Conservation (phyloP, 2,888 invertebrate genomes). For the Drosophila borealis region DNA sequence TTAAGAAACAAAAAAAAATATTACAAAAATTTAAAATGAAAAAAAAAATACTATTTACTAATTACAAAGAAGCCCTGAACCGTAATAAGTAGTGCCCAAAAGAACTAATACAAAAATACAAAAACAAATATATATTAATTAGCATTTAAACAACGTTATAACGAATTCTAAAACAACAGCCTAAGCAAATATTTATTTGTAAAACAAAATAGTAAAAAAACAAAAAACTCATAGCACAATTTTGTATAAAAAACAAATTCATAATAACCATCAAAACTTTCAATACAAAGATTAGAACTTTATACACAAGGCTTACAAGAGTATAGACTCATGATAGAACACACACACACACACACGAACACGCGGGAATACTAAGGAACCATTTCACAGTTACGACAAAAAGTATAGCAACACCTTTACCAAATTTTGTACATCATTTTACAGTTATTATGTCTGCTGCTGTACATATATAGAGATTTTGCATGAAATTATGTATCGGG, state of each 20-base stretch:
- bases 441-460: conserved; percentile 30
- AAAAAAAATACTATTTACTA: conserved; percentile 69
- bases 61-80: conserved; percentile 71
- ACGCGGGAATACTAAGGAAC: conserved; percentile 20
- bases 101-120: conserved; percentile 50
- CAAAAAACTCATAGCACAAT: conserved; percentile 56
- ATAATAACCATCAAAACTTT: conserved; percentile 34
- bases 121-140: conserved; percentile 48
- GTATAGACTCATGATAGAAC: conserved; percentile 3
- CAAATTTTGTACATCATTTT: neutral
- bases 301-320: conserved; percentile 27
- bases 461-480: conserved; percentile 29
- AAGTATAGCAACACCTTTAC: conserved; percentile 9
- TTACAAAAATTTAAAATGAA: conserved; percentile 37
- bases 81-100: conserved; percentile 78
- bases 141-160: conserved; percentile 71
- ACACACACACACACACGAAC: conserved; percentile 18
- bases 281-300: conserved; percentile 29
- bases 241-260: conserved; percentile 56
- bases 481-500: conserved; percentile 21
- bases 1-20: conserved; percentile 45
- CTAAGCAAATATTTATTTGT: conserved; percentile 66
- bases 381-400: conserved; percentile 19
- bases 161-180: conserved; percentile 70
- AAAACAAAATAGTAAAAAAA: conserved; percentile 59